Evolutionary conservation across 1,140 invertebrate genomes (phyloP).

Genomic region (Cherax quadricarinatus): DNA sequence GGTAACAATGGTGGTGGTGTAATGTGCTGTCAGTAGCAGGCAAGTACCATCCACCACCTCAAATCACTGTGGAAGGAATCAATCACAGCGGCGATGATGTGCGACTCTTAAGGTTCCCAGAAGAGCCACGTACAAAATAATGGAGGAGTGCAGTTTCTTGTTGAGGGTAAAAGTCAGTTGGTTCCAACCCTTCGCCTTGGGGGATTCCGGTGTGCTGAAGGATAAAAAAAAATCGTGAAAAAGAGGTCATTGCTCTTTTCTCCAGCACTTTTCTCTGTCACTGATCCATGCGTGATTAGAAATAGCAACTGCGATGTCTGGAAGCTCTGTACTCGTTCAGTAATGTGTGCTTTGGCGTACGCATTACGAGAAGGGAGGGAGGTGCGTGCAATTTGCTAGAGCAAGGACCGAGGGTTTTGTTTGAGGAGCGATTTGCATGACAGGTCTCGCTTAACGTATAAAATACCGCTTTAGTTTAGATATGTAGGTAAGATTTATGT

Average conservation of each 20-base stretch:
- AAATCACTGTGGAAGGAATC: background rate
- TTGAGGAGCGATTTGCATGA: background rate
- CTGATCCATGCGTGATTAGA: conserved; percentile 14
- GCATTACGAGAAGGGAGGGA: background rate
- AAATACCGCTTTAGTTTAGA: background rate
- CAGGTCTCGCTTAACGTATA: background rate
- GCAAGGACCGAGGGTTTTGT: background rate
- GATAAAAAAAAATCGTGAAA: background rate
- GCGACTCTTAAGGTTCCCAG: background rate
- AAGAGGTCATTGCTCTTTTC: conserved; percentile 29
- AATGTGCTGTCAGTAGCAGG: too few relatives aligned
- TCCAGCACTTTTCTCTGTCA: background rate
- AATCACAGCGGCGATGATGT: background rate
- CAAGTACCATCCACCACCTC: background rate
- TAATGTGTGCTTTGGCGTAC: background rate
- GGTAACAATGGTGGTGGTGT: too few relatives aligned
- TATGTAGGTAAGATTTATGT: background rate
- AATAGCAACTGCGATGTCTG: background rate
- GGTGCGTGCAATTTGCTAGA: background rate
- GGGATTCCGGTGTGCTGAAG: conserved; percentile 19
- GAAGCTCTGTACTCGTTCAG: background rate
- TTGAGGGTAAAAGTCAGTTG: background rate
- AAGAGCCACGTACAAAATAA: conserved; percentile 13
- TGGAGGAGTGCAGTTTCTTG: background rate
- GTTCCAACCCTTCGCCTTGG: conserved; percentile 3